These are phyloP conservation scores for Zophobas atratus DNA, from an alignment of 1,140 invertebrate genomes.

Conservation along the genomic window DNA sequence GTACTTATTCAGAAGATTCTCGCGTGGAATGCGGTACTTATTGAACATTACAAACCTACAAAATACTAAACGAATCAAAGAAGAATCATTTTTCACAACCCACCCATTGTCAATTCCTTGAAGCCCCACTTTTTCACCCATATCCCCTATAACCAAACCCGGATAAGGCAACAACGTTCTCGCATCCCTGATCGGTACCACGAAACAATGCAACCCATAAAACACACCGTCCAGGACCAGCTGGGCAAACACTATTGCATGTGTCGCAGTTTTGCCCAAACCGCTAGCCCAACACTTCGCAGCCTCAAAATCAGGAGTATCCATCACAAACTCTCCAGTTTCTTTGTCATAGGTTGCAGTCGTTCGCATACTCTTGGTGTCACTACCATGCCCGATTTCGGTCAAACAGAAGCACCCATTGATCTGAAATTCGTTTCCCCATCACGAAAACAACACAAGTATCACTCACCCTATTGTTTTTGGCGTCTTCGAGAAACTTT, in stretches of 20 bases:
- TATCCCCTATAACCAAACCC: slow-evolving; percentile 82
- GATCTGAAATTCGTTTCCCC: slow-evolving; percentile 68
- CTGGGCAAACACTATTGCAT: slow-evolving; percentile 91
- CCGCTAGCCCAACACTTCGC: slow-evolving; percentile 96
- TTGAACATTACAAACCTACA: slow-evolving; percentile 82
- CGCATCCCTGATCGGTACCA: slow-evolving; percentile 87
- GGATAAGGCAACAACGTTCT: slow-evolving; percentile 80
- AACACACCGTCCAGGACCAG: slow-evolving; percentile 81
- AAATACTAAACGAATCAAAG: no score
- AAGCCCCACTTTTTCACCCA: slow-evolving; percentile 90
- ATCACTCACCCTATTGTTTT: slow-evolving; percentile 75
- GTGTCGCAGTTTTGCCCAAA: slow-evolving; percentile 89
- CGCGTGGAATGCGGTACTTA: slow-evolving; percentile 86
- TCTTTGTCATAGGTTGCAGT: slow-evolving; percentile 89
- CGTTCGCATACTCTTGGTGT: slow-evolving; percentile 92
- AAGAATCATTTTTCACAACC: background rate
- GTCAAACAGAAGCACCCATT: slow-evolving; percentile 92
- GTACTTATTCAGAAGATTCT: slow-evolving; percentile 87
- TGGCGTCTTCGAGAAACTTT: slow-evolving; percentile 77
- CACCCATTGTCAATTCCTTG: slow-evolving; percentile 93
- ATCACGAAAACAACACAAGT: slow-evolving; percentile 65
- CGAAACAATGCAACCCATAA: slow-evolving; percentile 90
- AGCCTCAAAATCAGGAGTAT: slow-evolving; percentile 95
- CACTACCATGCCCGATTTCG: slow-evolving; percentile 95
- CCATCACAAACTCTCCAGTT: slow-evolving; percentile 86